These are phyloP conservation scores for Eclectus roratus DNA, from an alignment of 2,113 vertebrate genomes.

Conservation along the genomic window DNA sequence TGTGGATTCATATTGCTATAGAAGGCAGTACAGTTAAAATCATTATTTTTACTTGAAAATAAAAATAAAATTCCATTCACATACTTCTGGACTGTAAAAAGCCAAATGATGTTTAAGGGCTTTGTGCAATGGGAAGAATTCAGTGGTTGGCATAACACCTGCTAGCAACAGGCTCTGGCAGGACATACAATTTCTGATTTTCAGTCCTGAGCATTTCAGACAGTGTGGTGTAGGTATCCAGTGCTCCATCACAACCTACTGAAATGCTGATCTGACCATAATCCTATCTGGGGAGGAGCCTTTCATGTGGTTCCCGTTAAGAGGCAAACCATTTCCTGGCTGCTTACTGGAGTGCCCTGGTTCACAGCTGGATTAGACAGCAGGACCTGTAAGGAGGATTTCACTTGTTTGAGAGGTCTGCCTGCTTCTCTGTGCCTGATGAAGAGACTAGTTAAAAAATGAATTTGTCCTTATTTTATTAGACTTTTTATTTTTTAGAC, in stretches of 20 bases:
- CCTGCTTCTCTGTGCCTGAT: not conserved
- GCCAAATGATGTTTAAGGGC: not conserved
- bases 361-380: conserved; percentile 11
- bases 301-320: conserved; percentile 54
- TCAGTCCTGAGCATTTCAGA: not conserved
- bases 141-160: conserved; percentile 2
- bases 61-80: not conserved
- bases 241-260: not conserved
- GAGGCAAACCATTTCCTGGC: conserved; percentile 8
- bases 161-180: not conserved
- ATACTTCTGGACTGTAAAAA: not conserved
- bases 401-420: not conserved
- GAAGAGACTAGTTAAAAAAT: not conserved
- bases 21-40: not conserved
- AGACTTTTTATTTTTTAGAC: not conserved
- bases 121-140: not conserved
- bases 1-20: not conserved
- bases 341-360: not conserved
- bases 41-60: conserved; percentile 1
- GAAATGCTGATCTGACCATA: conserved; percentile 1
- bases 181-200: not conserved
- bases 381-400: not conserved
- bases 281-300: conserved; percentile 29
- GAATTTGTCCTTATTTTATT: not conserved
- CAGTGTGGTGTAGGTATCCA: not conserved